Percentiles rank a stretch among this genome's conserved stretches.
phyloP scores from a whole-genome alignment of 1,140 invertebrate species.

The Papilio machaon region DNA sequence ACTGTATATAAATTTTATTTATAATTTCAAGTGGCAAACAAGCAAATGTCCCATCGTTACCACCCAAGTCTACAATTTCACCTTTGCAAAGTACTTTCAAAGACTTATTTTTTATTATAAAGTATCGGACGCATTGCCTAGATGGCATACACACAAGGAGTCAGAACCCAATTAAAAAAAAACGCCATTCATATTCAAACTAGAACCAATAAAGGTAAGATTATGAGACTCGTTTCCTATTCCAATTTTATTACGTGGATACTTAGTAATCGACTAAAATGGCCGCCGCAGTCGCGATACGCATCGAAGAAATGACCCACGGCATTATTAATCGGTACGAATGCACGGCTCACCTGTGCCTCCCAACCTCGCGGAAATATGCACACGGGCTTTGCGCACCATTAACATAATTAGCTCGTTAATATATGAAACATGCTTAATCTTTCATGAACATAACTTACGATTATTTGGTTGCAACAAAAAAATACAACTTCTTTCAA shows the following conservation, averaged over 20 bases:
- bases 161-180: too few relatives aligned
- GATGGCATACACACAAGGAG: too few relatives aligned
- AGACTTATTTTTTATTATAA: background rate
- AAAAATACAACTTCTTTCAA: background rate
- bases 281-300: slow-evolving; percentile 26
- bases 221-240: background rate
- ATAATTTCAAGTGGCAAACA: too few relatives aligned
- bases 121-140: background rate
- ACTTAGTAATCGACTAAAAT: slow-evolving; percentile 8
- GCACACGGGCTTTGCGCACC: background rate
- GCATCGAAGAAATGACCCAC: slow-evolving; percentile 39
- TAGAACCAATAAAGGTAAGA: background rate
- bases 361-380: slow-evolving; percentile 29
- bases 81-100: too few relatives aligned
- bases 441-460: slow-evolving; percentile 14
- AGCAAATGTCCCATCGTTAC: too few relatives aligned
- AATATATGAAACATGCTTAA: slow-evolving; percentile 33
- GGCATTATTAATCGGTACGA: slow-evolving; percentile 35
- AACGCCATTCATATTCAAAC: too few relatives aligned
- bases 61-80: too few relatives aligned
- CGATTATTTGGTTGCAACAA: slow-evolving; percentile 7
- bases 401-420: slow-evolving; percentile 37
- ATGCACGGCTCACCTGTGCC: slow-evolving; percentile 29
- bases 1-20: background rate
- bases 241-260: background rate